Percentiles rank a stretch among this genome's conserved stretches.
phyloP scores from a whole-genome alignment of 2,888 invertebrate species.

The Phragmatobia fuliginosa region DNA sequence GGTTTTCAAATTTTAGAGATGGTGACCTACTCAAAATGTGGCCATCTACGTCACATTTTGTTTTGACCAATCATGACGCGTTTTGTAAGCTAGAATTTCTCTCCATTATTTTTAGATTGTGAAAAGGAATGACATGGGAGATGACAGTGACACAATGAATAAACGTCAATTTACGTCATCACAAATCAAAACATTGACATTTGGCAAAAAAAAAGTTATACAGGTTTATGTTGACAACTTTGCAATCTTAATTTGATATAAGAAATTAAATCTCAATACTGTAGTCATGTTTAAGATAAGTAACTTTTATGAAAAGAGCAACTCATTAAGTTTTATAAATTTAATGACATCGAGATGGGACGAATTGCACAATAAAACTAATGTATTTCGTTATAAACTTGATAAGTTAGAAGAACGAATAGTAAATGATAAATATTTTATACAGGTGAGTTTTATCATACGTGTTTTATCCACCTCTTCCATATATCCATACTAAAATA shows the following conservation, averaged over 20 bases:
- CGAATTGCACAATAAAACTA: slow-evolving; percentile 56
- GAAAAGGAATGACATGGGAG: no score
- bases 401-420: slow-evolving; percentile 61
- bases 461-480: background rate
- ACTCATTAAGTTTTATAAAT: slow-evolving; percentile 36
- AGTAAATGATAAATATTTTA: slow-evolving; percentile 64
- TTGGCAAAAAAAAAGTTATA: no score
- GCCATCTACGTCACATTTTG: no score
- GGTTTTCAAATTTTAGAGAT: no score
- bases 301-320: slow-evolving; percentile 29
- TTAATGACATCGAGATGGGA: slow-evolving; percentile 70
- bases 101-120: no score
- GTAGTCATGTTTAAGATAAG: slow-evolving; percentile 27
- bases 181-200: no score
- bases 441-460: slow-evolving; percentile 61
- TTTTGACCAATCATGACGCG: no score
- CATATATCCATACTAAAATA: no score
- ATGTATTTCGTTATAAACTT: slow-evolving; percentile 76
- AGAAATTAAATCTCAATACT: background rate
- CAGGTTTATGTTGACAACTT: background rate
- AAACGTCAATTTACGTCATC: no score
- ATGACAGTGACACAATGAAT: no score
- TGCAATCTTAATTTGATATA: background rate
- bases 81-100: no score
- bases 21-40: no score